Percentiles rank a stretch among this genome's conserved stretches.
Evolutionary conservation across 2,888 invertebrate genomes (phyloP).

Genomic region (Tanytarsus gracilentus): DNA sequence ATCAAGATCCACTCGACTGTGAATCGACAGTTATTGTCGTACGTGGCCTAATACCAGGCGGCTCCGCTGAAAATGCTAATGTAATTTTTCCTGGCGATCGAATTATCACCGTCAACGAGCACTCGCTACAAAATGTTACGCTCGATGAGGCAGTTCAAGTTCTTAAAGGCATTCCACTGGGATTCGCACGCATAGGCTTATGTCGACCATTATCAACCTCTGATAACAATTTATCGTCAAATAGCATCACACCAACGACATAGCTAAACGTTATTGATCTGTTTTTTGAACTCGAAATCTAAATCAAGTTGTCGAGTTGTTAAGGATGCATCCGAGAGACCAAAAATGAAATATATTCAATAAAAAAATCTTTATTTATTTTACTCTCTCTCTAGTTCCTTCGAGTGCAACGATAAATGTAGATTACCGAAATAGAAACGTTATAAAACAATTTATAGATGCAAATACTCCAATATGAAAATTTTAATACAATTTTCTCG

Average conservation of each 20-base stretch:
- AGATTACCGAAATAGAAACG: too few relatives aligned
- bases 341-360: too few relatives aligned
- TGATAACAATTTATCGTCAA: constrained; percentile 43
- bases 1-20: constrained; percentile 94
- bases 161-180: constrained; percentile 86
- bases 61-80: constrained; percentile 93
- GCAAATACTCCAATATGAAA: too few relatives aligned
- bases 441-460: too few relatives aligned
- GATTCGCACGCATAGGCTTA: constrained; percentile 82
- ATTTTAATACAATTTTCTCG: too few relatives aligned
- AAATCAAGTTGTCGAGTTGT: neutral
- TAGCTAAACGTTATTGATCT: constrained; percentile 34
- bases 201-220: constrained; percentile 59
- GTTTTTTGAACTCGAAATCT: constrained; percentile 30
- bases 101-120: constrained; percentile 83
- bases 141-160: constrained; percentile 94
- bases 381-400: too few relatives aligned
- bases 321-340: too few relatives aligned
- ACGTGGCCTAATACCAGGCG: constrained; percentile 92
- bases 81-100: constrained; percentile 93
- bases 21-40: constrained; percentile 95
- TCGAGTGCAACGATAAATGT: too few relatives aligned
- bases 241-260: constrained; percentile 40
- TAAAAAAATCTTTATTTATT: too few relatives aligned
- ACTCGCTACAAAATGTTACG: constrained; percentile 80